phyloP scores from a whole-genome alignment of 2,113 vertebrate genomes.

The Percina caprodes region DNA sequence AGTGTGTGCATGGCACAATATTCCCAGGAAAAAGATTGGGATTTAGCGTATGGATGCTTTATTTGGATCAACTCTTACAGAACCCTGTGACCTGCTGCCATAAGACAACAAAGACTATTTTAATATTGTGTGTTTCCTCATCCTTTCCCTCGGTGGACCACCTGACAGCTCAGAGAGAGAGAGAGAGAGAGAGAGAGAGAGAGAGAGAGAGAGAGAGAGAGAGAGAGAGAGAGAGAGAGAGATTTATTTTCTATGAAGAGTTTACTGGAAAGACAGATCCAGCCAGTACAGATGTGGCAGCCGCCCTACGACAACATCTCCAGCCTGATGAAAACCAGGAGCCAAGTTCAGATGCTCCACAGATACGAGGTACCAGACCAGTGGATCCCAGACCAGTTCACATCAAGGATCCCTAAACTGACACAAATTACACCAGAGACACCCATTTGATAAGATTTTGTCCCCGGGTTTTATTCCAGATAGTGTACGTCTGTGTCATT shows the following conservation, averaged over 20 bases:
- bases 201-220: too few species aligned
- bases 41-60: not conserved
- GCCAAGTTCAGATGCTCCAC: not conserved
- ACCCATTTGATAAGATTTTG: too few species aligned
- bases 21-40: too few species aligned
- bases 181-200: too few species aligned
- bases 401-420: too few species aligned
- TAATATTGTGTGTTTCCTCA: not conserved
- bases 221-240: too few species aligned
- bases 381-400: too few species aligned
- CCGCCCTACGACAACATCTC: not conserved
- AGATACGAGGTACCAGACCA: not conserved
- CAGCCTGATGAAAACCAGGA: not conserved
- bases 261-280: not conserved
- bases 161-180: not conserved
- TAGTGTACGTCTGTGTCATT: too few species aligned
- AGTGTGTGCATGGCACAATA: not conserved
- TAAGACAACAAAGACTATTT: not conserved
- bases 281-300: not conserved
- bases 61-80: not conserved
- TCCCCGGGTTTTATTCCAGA: too few species aligned
- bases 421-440: too few species aligned
- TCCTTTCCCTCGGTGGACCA: not conserved
- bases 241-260: not conserved
- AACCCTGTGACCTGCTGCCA: too few species aligned